Base-by-base conservation (phyloP, 2,113 vertebrate genomes). In the Oryzias melastigma region DNA sequence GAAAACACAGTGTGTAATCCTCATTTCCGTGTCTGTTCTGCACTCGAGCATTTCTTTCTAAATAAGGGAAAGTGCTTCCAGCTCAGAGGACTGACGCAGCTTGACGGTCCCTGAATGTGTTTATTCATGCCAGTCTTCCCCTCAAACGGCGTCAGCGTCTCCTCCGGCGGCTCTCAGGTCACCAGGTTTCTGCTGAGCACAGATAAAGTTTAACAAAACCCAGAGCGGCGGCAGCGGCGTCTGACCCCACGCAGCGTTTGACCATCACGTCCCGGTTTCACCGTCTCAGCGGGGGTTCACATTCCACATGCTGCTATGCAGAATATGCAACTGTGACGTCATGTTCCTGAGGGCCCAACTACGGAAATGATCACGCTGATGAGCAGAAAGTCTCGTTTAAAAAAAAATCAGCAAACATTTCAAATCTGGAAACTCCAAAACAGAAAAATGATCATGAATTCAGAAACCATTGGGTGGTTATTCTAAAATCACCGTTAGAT, bases 121-220 rank as follows among this genome's bases (percentile, higher is more conserved):
- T 69, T 44, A 48, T 52, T 58, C 16, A 14, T 62, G 43, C 44
- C 13, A 14, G 20, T 60, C 52, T 52, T 60, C 43, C n/a, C 42
- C 3, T 27, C 72, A 25, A 70, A 42, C 68, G 5, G 17, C 40
- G 3, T n/a, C 0, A 18, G 20, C 13, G 13, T 29, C 59, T 47
- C 56, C 42, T 57, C 62, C 14, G 46, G 41, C 46, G 40, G 18
- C 35, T n/a, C 5, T 62, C 42, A 57, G 62, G 53, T 66, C 53
- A 52, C 10, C 46, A 47, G 47, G 75, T 74, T 78, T 80, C 43
- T 65, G 14, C 25, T 56, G 41, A 52, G 43, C 24, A 7, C 16
- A 60, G 72, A 54, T 79, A 73, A 82, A 58, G 20, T 75, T 82
- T 54, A 77, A 82, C 63, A 58, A 65, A 63, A 58, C 18, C n/a